These are phyloP conservation scores for Myoxocephalus aenaeus DNA, from an alignment of 2,797 vertebrate genomes.

Conservation along the genomic window DNA sequence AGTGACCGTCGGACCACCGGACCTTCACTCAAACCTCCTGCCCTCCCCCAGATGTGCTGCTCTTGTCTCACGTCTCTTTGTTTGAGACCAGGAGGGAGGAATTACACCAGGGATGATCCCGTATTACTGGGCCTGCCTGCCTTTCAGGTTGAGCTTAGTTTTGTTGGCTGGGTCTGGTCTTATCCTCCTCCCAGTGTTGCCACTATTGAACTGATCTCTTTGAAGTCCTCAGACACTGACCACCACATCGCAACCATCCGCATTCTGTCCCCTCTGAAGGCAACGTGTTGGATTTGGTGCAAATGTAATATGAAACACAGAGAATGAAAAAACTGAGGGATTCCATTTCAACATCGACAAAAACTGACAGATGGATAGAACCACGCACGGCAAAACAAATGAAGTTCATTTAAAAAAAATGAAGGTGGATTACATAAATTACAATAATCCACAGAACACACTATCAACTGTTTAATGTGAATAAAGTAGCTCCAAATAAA, in stretches of 20 bases:
- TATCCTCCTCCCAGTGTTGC: constrained; percentile 71
- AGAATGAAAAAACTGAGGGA: constrained; percentile 16
- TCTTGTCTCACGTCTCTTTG: constrained; percentile 79
- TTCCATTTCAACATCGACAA: background rate
- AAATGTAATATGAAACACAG: constrained; percentile 16
- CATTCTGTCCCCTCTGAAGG: constrained; percentile 18
- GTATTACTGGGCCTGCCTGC: constrained; percentile 75
- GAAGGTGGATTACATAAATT: background rate
- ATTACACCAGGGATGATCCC: constrained; percentile 83
- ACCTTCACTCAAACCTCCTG: constrained; percentile 49
- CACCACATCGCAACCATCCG: constrained; percentile 61
- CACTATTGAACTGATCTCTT: constrained; percentile 64
- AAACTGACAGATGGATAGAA: background rate
- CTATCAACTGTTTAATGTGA: background rate
- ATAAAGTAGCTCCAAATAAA: background rate
- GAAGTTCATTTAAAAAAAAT: background rate
- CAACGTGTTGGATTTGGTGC: constrained; percentile 9
- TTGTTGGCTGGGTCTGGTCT: constrained; percentile 72
- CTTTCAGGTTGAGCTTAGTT: constrained; percentile 79
- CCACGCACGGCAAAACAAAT: background rate
- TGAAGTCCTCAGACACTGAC: constrained; percentile 76
- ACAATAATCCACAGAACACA: background rate
- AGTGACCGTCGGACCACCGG: constrained; percentile 70
- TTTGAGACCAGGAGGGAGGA: constrained; percentile 71
- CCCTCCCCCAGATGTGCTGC: constrained; percentile 68